Evolutionary conservation across 2,888 invertebrate genomes (phyloP).

Genomic region (Conistra vaccinii): DNA sequence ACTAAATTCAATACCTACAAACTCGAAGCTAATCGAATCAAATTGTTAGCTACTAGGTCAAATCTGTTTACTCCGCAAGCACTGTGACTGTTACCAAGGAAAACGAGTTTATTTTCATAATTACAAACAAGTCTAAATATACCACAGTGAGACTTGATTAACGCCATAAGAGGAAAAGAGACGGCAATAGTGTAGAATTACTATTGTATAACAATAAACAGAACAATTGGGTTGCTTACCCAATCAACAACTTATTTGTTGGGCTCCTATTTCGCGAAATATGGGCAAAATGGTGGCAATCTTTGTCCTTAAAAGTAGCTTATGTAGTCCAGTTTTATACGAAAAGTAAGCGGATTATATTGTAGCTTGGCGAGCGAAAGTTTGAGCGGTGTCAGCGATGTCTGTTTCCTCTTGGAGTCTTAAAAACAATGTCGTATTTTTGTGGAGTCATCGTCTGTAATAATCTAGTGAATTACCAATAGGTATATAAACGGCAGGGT

Average conservation of each 20-base stretch:
- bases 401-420: slow-evolving; percentile 21
- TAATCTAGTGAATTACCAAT: slow-evolving; percentile 23
- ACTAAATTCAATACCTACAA: slow-evolving; percentile 6
- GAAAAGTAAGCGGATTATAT: slow-evolving; percentile 34
- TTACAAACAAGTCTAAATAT: slow-evolving; percentile 49
- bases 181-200: slow-evolving; percentile 56
- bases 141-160: slow-evolving; percentile 22
- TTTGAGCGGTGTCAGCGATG: slow-evolving; percentile 35
- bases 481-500: neutral
- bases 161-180: slow-evolving; percentile 26
- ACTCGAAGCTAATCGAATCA: slow-evolving; percentile 25
- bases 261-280: slow-evolving; percentile 60
- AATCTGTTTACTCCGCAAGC: slow-evolving; percentile 27
- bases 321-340: slow-evolving; percentile 30
- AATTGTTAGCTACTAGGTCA: slow-evolving; percentile 17
- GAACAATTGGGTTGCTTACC: slow-evolving; percentile 59
- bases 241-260: slow-evolving; percentile 47
- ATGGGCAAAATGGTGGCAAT: slow-evolving; percentile 40
- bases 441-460: slow-evolving; percentile 18
- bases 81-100: slow-evolving; percentile 42
- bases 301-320: slow-evolving; percentile 46
- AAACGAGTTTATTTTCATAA: slow-evolving; percentile 45
- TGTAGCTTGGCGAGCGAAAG: slow-evolving; percentile 17
- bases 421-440: slow-evolving; percentile 22
- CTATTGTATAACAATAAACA: slow-evolving; percentile 51